phyloP scores from a whole-genome alignment of 2,888 invertebrate genomes.

The Amiota mariae region DNA sequence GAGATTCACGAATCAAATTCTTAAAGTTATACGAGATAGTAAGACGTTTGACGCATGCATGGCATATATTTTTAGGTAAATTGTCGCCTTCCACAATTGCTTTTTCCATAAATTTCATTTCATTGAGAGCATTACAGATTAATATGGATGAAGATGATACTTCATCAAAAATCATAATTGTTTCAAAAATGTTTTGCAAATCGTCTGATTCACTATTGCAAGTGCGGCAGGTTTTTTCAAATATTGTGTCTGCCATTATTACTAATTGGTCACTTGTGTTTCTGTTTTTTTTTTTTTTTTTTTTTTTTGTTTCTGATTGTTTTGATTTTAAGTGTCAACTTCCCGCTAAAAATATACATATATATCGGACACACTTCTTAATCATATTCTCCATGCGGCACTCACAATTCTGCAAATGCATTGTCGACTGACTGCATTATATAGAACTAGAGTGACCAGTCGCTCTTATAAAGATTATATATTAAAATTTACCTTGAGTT shows the following conservation, averaged over 20 bases:
- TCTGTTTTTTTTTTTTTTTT: too few species aligned
- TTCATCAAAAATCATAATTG: background rate
- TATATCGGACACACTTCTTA: too few species aligned
- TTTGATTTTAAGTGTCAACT: too few species aligned
- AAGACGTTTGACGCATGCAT: slow-evolving; percentile 59
- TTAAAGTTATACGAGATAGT: slow-evolving; percentile 62
- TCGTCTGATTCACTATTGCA: background rate
- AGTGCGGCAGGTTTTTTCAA: background rate
- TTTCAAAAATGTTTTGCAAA: background rate
- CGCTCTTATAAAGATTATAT: too few species aligned
- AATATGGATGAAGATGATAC: background rate
- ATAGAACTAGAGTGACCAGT: too few species aligned
- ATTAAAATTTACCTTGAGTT: too few species aligned
- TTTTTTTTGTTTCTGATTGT: too few species aligned
- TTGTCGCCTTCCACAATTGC: slow-evolving; percentile 42
- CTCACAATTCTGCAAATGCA: too few species aligned
- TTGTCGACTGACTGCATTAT: too few species aligned
- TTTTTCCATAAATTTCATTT: background rate
- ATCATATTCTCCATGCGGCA: too few species aligned
- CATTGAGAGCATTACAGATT: background rate
- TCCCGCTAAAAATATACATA: too few species aligned
- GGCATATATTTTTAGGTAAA: slow-evolving; percentile 65
- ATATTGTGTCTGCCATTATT: background rate
- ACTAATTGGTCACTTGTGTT: background rate
- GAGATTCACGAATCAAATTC: slow-evolving; percentile 55